phyloP scores from a whole-genome alignment of 2,113 vertebrate species.

The Camelus bactrianus region DNA sequence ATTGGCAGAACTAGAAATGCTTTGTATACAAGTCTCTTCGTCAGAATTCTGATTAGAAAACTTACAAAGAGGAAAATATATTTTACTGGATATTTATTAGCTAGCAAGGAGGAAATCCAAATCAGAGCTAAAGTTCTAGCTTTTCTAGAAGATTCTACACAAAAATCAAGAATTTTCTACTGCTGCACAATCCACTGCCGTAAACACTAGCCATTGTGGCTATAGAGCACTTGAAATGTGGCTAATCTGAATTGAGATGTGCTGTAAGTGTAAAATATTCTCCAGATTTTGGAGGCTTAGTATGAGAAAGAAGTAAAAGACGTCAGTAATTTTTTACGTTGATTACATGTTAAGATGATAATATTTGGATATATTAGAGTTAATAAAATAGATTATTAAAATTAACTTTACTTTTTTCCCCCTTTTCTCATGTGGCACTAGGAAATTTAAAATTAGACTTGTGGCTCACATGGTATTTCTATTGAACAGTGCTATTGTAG shows the following conservation, averaged over 20 bases:
- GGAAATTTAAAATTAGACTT: slow-evolving; percentile 32
- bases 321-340: background rate
- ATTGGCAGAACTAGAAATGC: background rate
- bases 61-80: background rate
- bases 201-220: background rate
- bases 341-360: slow-evolving; percentile 19
- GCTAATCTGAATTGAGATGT: slow-evolving; percentile 26
- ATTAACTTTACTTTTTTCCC: background rate
- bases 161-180: slow-evolving; percentile 34
- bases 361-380: background rate
- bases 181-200: background rate
- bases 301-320: background rate
- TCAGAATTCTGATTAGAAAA: slow-evolving; percentile 40
- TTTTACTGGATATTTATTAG: slow-evolving; percentile 46
- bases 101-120: background rate
- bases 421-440: background rate
- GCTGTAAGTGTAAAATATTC: background rate
- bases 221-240: slow-evolving; percentile 15
- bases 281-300: slow-evolving; percentile 19
- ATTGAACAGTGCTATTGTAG: background rate
- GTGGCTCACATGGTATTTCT: background rate
- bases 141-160: slow-evolving; percentile 46
- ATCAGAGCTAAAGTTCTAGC: background rate
- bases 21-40: background rate
- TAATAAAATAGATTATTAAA: slow-evolving; percentile 36